A percentile compares a stretch with the other conserved stretches of the same genome.
These are phyloP conservation scores for Archaeoteleia sp. DNA, from an alignment of 2,888 invertebrate genomes.

Conservation along the genomic window DNA sequence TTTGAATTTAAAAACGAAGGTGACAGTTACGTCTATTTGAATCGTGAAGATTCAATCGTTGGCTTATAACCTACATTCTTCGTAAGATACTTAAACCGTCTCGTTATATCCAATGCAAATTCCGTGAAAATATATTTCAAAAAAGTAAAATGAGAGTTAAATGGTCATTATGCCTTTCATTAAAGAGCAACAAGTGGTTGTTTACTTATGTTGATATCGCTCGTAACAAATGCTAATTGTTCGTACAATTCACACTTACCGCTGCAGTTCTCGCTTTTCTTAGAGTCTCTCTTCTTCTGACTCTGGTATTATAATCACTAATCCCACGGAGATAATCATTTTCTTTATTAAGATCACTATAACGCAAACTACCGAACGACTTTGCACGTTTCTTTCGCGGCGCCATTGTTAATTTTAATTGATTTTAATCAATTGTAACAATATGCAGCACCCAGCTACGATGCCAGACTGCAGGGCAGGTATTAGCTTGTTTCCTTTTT, in stretches of 20 bases:
- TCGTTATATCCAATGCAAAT: too few relatives aligned
- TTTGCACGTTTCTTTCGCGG: conserved; percentile 63
- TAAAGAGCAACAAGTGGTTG: conserved; percentile 9
- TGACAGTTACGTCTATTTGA: too few relatives aligned
- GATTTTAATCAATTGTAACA: background rate
- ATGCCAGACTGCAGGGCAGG: too few relatives aligned
- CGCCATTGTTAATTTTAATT: conserved; percentile 61
- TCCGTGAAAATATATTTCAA: too few relatives aligned
- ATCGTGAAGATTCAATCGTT: too few relatives aligned
- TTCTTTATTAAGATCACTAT: conserved; percentile 60
- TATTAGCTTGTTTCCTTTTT: too few relatives aligned
- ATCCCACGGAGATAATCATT: conserved; percentile 67
- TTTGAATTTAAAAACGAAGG: too few relatives aligned
- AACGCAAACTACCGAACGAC: conserved; percentile 50
- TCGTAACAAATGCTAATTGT: conserved; percentile 3
- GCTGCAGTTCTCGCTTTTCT: conserved; percentile 57
- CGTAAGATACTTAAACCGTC: too few relatives aligned
- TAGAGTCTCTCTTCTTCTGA: conserved; percentile 65
- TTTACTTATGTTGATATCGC: conserved; percentile 10
- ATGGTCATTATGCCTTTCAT: too few relatives aligned
- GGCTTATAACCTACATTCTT: too few relatives aligned
- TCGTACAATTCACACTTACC: conserved; percentile 59
- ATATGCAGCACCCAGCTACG: too few relatives aligned
- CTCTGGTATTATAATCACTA: conserved; percentile 65
- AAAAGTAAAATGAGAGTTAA: too few relatives aligned